These are phyloP conservation scores for Rotaria macrura DNA, from an alignment of 2,888 invertebrate genomes.

Conservation along the genomic window DNA sequence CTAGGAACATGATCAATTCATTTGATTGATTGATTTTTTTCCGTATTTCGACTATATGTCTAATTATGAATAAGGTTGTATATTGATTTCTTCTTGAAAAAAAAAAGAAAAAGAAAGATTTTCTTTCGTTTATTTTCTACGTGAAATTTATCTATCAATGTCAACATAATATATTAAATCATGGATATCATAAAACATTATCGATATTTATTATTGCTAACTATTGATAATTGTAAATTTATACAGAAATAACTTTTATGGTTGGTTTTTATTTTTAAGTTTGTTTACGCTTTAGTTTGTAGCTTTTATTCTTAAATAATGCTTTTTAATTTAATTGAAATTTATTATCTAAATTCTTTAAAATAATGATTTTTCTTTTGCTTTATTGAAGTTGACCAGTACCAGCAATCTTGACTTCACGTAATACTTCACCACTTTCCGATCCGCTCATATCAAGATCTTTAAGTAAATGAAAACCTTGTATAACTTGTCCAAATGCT, in stretches of 20 bases:
- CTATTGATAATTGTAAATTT: neutral
- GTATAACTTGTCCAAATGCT: slow-evolving; percentile 30
- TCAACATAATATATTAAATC: neutral
- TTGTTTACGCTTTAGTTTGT: neutral
- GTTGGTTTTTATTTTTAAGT: no score
- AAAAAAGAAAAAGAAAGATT: no score
- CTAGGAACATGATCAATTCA: no score
- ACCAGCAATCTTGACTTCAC: neutral
- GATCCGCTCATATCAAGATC: slow-evolving; percentile 16
- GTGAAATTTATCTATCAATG: no score
- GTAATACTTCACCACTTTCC: neutral
- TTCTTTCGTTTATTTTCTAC: no score
- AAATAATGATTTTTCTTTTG: neutral
- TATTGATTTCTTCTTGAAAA: no score
- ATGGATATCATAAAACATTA: neutral
- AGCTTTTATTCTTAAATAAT: neutral
- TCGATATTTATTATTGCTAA: neutral
- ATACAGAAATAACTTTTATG: neutral
- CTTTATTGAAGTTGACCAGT: slow-evolving; percentile 5
- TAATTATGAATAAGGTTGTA: no score
- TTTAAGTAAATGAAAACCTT: slow-evolving; percentile 26
- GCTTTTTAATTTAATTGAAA: no score
- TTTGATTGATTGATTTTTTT: no score
- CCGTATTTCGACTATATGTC: no score
- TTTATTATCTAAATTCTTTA: neutral